Base-by-base conservation (phyloP, 2,797 vertebrate species). In the Sebastes itinus region DNA sequence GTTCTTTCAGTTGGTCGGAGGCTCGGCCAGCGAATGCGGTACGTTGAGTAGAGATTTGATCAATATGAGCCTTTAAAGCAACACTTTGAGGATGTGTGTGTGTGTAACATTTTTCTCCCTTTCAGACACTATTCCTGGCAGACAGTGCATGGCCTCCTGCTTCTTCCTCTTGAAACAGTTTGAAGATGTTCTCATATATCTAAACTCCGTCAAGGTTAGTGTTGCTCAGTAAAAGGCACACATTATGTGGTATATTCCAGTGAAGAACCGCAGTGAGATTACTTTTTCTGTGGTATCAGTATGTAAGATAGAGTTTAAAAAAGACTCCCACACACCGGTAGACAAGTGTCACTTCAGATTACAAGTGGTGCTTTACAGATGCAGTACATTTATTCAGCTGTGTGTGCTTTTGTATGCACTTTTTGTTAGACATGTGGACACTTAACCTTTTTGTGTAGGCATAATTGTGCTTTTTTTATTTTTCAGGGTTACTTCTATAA, bases 111-210 rank as follows among this genome's bases (percentile, higher is more conserved):
- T 11, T 54, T 74, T 58, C 82, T 63, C 70, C 6, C 63, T 95
- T 92, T 87, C 91, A 99, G 99, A 99, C 92, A 99, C 99, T n/a
- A 97, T 99, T 89, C 98, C 98, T n/a, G 99, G 99, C 60, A 96
- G 99, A 84, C 98, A 98, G 88, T 99, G 98, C 89, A 99, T 99
- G 99, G 97, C 99, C 64, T 98, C 99, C 65, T 99, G 96, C 90
- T 99, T 98, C 93, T 99, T 99, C 93, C 96, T 99, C 75, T 94
- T 99, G 78, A 97, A 94, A 74, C 97, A 98, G 82, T 99, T 99
- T 96, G 96, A 97, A 91, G 98, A 99, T 78, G 99, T 99, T 74
- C 96, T 99, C 81, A 97, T 98, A 84, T 99, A 99, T 94, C 97
- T 99, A 81, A 97, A 99, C 94, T 99, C 98, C 23, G 96, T 99